A percentile compares a stretch with the other conserved stretches of the same genome.
These are phyloP conservation scores for Antitype chi DNA, from an alignment of 2,888 invertebrate genomes.

Conservation along the genomic window DNA sequence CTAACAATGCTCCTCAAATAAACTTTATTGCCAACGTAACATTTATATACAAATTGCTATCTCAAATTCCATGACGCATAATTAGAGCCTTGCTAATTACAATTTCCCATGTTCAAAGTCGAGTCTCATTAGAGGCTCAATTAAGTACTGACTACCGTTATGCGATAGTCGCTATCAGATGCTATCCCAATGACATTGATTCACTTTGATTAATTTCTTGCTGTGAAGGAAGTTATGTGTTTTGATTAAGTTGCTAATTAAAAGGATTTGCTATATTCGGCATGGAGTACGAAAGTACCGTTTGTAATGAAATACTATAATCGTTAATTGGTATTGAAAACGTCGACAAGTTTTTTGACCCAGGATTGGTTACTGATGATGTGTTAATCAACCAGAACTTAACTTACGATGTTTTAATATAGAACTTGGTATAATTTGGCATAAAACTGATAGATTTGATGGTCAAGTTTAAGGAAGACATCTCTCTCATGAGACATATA, in stretches of 20 bases:
- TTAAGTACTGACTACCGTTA: slow-evolving; percentile 65
- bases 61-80: slow-evolving; percentile 64
- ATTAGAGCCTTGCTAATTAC: slow-evolving; percentile 67
- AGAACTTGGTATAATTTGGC: background rate
- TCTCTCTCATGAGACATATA: background rate
- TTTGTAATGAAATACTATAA: slow-evolving; percentile 16
- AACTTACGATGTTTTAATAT: background rate
- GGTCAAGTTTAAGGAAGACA: background rate
- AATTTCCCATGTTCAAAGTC: slow-evolving; percentile 64
- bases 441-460: background rate
- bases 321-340: slow-evolving; percentile 18
- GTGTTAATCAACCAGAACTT: background rate
- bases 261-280: slow-evolving; percentile 46
- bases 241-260: slow-evolving; percentile 58
- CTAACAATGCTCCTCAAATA: slow-evolving; percentile 55
- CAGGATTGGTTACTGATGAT: background rate
- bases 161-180: slow-evolving; percentile 62
- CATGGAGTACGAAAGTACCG: slow-evolving; percentile 11
- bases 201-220: slow-evolving; percentile 60
- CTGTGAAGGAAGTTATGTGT: slow-evolving; percentile 43
- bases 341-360: slow-evolving; percentile 7
- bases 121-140: slow-evolving; percentile 64
- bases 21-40: slow-evolving; percentile 59
- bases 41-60: slow-evolving; percentile 61
- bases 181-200: slow-evolving; percentile 62